phyloP scores from a whole-genome alignment of 1,140 invertebrate genomes.

The Megathymus violae region DNA sequence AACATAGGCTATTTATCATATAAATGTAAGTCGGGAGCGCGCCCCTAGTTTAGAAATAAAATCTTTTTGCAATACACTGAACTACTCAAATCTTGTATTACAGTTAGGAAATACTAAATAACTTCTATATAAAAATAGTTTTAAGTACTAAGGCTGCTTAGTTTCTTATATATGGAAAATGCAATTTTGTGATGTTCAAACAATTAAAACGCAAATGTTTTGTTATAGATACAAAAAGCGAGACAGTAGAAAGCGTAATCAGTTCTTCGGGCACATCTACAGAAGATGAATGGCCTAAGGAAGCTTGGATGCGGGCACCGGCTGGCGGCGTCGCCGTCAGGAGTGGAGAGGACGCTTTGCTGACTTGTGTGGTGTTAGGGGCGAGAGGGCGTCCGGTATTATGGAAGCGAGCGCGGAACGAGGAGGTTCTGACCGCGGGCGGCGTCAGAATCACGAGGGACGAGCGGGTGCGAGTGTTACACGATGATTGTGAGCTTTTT shows the following conservation, averaged over 20 bases:
- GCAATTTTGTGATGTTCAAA: too few species aligned
- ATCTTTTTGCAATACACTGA: too few species aligned
- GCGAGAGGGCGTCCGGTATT: conserved; percentile 87
- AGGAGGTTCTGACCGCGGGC: conserved; percentile 90
- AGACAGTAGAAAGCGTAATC: conserved; percentile 56
- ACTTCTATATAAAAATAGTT: too few species aligned
- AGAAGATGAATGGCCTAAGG: conserved; percentile 61
- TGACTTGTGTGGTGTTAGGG: conserved; percentile 90
- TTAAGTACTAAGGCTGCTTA: too few species aligned
- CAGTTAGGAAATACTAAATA: too few species aligned
- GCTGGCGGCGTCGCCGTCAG: conserved; percentile 58
- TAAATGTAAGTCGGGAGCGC: too few species aligned
- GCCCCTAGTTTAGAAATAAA: too few species aligned
- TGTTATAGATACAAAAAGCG: conserved; percentile 56
- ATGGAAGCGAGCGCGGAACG: conserved; percentile 88
- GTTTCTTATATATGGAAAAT: too few species aligned
- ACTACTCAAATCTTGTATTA: too few species aligned
- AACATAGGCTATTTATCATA: too few species aligned
- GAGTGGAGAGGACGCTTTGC: conserved; percentile 89
- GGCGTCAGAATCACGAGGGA: conserved; percentile 89
- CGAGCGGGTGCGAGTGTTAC: conserved; percentile 87
- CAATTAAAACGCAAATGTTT: too few species aligned
- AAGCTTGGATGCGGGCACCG: conserved; percentile 68
- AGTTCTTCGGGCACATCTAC: conserved; percentile 53
- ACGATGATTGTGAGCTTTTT: conserved; percentile 84